A percentile compares a stretch with the other conserved stretches of the same genome.
Evolutionary conservation across 2,888 invertebrate species (phyloP).

Genomic region (Axea sp.): DNA sequence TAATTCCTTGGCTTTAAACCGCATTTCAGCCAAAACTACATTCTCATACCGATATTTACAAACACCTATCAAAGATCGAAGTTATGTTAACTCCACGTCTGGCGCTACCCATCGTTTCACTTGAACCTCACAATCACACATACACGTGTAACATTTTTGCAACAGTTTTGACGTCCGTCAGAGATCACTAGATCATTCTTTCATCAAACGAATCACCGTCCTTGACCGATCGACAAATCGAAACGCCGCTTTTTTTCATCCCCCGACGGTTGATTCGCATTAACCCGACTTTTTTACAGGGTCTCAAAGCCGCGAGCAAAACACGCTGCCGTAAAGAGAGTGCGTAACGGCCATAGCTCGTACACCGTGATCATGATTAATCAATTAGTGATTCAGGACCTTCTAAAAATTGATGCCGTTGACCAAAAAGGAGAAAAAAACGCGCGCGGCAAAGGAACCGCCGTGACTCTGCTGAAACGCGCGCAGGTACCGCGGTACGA

Average conservation of each 20-base stretch:
- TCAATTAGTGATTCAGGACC: constrained; percentile 76
- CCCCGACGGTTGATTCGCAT: constrained; percentile 38
- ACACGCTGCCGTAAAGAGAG: constrained; percentile 52
- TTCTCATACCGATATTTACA: no score
- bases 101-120: no score
- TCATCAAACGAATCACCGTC: constrained; percentile 30
- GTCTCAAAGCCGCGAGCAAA: constrained; percentile 38
- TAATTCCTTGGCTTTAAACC: no score
- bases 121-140: no score
- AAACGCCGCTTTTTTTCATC: constrained; percentile 23
- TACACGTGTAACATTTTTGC: background rate
- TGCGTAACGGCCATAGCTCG: constrained; percentile 53
- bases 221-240: constrained; percentile 59
- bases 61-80: no score
- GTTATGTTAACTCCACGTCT: no score
- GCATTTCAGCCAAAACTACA: no score
- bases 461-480: constrained; percentile 71
- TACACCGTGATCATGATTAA: constrained; percentile 75
- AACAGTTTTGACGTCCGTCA: constrained; percentile 9
- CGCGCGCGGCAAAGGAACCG: constrained; percentile 72
- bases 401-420: constrained; percentile 70
- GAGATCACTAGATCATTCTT: background rate
- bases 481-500: constrained; percentile 26
- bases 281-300: constrained; percentile 47
- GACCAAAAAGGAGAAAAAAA: constrained; percentile 65